Evolutionary conservation across 2,888 invertebrate species (phyloP), one percentile per base, ranked within the genome.

Genomic region (Alitta virens): DNA sequence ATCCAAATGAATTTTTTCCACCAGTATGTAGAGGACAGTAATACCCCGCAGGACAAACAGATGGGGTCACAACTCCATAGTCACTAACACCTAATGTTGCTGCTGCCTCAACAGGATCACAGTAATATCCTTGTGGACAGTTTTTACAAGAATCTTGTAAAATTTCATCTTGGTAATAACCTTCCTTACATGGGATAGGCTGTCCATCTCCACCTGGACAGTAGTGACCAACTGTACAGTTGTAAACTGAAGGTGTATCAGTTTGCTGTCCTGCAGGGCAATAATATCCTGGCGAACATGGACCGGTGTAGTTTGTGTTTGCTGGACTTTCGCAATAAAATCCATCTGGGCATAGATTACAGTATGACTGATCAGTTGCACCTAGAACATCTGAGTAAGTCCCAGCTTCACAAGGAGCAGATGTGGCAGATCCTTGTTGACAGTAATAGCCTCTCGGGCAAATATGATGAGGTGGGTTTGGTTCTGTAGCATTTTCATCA

Each of bases 251-350:
- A 21, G 80, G 78, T 72, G 91, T 91, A 23, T 90, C 90, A 9
- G 74, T 69, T 76, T 89, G 94, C 0, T 96, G 94, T 74, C 98
- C 98, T 71, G 95, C 94, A 7, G 98, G 97, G 79, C 99, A 99
- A 78, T 97, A 80, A 64, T 72, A 79, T 3, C 77, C 75, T n/a
- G 76, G 65, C 1, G 68, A 65, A 67, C 80, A 80, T 0, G 71
- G 72, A 5, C 75, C 80, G 24, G 75, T 75, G 42, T 46, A 57
- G 33, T 46, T 61, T 18, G 72, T 75, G 53, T 75, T 73, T 24
- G 71, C 77, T 2, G 68, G 65, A 24, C 76, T 76, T 14, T 72
- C 68, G 64, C 79, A 79, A 70, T 76, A 79, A 63, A 66, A 78
- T 2, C 71, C 71, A 25, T 62, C 68, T 1, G 68, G 72, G 66